Percentiles rank a stretch among this genome's conserved stretches.
Conservation (phyloP, 2,113 vertebrate genomes). For the Nymphicus hollandicus region DNA sequence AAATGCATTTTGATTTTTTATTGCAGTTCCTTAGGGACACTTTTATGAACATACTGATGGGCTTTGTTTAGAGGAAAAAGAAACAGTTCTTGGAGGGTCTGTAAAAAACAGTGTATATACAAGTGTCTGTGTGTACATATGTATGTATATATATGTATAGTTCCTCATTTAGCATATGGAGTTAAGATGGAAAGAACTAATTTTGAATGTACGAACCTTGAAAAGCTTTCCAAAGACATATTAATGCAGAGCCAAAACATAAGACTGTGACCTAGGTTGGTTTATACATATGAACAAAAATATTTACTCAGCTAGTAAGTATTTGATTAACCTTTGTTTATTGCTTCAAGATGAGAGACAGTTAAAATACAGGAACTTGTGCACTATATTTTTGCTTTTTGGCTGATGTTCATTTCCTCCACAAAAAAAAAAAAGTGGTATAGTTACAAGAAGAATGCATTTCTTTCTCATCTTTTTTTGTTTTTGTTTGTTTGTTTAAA, state of each 20-base stretch:
- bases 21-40: neutral
- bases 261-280: slow-evolving; percentile 9
- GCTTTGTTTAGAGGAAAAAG: slow-evolving; percentile 36
- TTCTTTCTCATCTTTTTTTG: neutral
- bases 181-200: slow-evolving; percentile 28
- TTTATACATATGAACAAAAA: slow-evolving; percentile 42
- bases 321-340: slow-evolving; percentile 64
- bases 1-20: neutral
- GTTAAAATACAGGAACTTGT: slow-evolving; percentile 47
- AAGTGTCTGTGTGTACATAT: neutral
- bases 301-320: slow-evolving; percentile 56
- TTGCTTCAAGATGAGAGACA: slow-evolving; percentile 55
- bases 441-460: neutral
- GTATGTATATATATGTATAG: slow-evolving; percentile 3
- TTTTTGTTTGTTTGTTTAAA: neutral
- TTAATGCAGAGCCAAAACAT: slow-evolving; percentile 6
- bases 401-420: slow-evolving; percentile 39
- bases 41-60: neutral
- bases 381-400: slow-evolving; percentile 46
- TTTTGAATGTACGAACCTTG: neutral
- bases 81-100: slow-evolving; percentile 29
- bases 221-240: slow-evolving; percentile 17
- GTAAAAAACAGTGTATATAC: neutral
- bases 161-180: neutral
- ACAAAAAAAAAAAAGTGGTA: neutral